These are phyloP conservation scores for Griposia aprilina DNA, from an alignment of 2,888 invertebrate species.

Conservation along the genomic window DNA sequence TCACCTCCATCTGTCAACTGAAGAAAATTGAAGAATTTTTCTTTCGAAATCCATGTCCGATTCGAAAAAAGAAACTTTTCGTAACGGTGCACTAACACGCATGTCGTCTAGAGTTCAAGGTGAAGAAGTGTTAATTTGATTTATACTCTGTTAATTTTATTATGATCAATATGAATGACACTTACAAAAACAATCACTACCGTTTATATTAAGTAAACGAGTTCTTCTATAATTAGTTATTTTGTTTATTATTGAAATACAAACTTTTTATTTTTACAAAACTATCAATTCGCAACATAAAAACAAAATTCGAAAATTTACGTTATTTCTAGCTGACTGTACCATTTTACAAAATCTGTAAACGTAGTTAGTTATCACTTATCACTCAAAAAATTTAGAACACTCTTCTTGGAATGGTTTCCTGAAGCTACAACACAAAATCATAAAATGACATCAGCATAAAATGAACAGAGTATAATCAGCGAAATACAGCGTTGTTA, in stretches of 20 bases:
- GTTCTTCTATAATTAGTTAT: neutral
- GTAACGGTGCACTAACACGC: neutral
- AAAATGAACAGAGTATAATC: slow-evolving; percentile 10
- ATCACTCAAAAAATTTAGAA: neutral
- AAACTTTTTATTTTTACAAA: neutral
- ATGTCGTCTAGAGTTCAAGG: neutral
- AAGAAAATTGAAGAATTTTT: too few species aligned
- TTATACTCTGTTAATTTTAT: neutral
- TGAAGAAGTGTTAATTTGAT: neutral
- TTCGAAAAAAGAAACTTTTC: too few species aligned
- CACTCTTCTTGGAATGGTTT: neutral
- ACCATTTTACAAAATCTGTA: neutral
- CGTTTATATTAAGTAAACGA: neutral
- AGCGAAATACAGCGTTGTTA: neutral
- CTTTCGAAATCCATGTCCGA: neutral
- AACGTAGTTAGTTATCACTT: neutral
- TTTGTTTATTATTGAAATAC: neutral
- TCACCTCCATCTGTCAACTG: neutral
- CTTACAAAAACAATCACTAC: neutral
- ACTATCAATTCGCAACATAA: neutral
- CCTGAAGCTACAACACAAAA: neutral
- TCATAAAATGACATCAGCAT: too few species aligned
- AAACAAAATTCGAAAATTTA: neutral
- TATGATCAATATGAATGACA: neutral
- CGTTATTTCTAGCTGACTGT: neutral